Evolutionary conservation across 2,888 invertebrate genomes (phyloP).

Genomic region (Nemotelus pantherinus): DNA sequence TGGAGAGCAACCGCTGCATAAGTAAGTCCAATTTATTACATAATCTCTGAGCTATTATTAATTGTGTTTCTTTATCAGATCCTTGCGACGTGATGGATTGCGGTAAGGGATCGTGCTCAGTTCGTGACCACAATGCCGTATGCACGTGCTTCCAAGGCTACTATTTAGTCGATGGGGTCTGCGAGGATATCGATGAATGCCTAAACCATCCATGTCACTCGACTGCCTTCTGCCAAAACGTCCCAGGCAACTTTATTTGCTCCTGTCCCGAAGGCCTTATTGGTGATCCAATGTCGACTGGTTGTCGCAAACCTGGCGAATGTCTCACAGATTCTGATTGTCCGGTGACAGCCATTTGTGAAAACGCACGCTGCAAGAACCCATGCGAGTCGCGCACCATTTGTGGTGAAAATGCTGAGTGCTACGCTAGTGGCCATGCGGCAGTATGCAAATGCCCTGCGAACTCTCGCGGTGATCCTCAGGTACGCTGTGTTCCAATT

Average conservation of each 20-base stretch:
- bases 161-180: conserved; percentile 72
- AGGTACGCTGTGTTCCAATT: conserved; percentile 75
- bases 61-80: conserved; percentile 67
- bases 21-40: conserved; percentile 66
- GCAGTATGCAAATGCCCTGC: conserved; percentile 79
- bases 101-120: conserved; percentile 81
- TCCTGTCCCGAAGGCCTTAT: conserved; percentile 81
- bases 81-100: conserved; percentile 83
- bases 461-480: conserved; percentile 80
- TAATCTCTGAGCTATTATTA: conserved; percentile 11
- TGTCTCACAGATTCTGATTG: conserved; percentile 84
- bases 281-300: conserved; percentile 77
- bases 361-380: conserved; percentile 79
- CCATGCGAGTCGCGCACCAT: conserved; percentile 74
- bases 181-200: conserved; percentile 87
- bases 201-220: conserved; percentile 79
- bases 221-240: conserved; percentile 81
- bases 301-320: conserved; percentile 84
- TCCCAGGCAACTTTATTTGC: conserved; percentile 80
- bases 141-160: conserved; percentile 84
- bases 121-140: conserved; percentile 74
- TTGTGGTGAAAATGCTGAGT: conserved; percentile 82
- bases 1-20: conserved; percentile 78
- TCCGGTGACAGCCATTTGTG: conserved; percentile 78
- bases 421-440: conserved; percentile 74